Conservation (phyloP, 2,113 vertebrate species). For the Peromyscus californicus region DNA sequence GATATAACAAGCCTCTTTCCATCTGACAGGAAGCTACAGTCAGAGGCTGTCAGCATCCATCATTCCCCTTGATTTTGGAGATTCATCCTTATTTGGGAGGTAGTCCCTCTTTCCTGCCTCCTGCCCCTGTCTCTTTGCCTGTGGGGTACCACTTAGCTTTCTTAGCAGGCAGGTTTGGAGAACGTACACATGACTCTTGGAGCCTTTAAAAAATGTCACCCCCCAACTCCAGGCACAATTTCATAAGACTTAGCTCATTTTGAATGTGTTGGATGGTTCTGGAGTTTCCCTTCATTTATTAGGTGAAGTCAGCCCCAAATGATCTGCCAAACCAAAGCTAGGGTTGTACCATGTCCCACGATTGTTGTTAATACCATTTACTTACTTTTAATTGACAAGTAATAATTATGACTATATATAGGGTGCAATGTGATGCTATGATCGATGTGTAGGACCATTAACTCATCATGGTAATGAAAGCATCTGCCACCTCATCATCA, state of each 20-base stretch:
- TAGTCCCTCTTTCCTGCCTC: neutral
- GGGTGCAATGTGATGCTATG: neutral
- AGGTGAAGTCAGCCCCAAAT: neutral
- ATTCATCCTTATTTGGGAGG: neutral
- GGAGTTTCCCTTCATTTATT: neutral
- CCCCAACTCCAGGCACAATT: neutral
- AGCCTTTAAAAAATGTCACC: neutral
- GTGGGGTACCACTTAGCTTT: neutral
- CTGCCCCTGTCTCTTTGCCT: neutral
- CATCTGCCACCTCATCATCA: too few relatives aligned
- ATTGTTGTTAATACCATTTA: neutral
- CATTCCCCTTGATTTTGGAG: neutral
- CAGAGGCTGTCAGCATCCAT: neutral
- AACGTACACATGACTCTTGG: neutral
- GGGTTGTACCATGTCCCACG: neutral
- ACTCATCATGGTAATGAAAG: neutral
- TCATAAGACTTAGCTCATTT: constrained; percentile 35
- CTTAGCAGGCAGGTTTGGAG: neutral
- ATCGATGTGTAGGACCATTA: neutral
- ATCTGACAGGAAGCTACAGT: neutral
- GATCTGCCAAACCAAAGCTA: neutral
- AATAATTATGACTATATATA: neutral
- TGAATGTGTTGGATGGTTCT: neutral
- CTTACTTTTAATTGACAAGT: neutral
- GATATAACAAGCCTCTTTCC: neutral